Evolutionary conservation across 2,888 invertebrate species (phyloP), one percentile per base, ranked within the genome.

Genomic region (Tanypteryx hageni): DNA sequence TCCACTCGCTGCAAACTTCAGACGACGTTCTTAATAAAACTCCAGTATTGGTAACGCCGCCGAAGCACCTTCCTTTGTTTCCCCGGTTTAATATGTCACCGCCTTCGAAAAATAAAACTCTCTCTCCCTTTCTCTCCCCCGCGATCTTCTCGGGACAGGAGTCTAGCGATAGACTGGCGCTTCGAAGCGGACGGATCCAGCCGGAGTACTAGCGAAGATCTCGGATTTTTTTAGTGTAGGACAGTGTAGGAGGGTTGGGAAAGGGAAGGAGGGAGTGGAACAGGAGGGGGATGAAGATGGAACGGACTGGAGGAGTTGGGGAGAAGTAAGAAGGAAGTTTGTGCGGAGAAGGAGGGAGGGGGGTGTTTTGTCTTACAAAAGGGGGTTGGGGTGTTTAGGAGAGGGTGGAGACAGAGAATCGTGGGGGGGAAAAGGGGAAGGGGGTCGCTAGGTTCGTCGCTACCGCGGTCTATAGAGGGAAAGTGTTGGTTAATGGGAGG

Each of bases 71-170:
- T 76, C 76, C 76, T 76, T 76, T 13, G 76, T 76, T 27, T 10
- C 13, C 22, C 18, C 18, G 18, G n/a, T 68, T 22, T 68, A 7
- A 68, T 18, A 76, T 27, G 76, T 64, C 64, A 64, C 18, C 22
- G 76, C 22, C 27, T 22, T 76, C 22, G 68, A 68, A 68, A 68
- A 22, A 68, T 3, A 44, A 44, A 68, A 68, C 68, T n/a, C 44
- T 44, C 44, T 44, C 44, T 22, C 76, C n/a, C 68, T 10, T 61
- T 18, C 16, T 16, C 64, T 76, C 76, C 22, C 76, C 76, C 22
- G 22, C 11, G 76, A 76, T 76, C 22, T 76, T 76, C 13, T 76
- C 27, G 76, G 76, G 76, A 76, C 76, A 76, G 76, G 76, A 76
- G 76, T 27, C 22, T 27, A 27, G 76, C 22, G 27, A 22, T 76